Base-by-base conservation (phyloP, 1,140 invertebrate genomes). In the Ceratitis capitata region DNA sequence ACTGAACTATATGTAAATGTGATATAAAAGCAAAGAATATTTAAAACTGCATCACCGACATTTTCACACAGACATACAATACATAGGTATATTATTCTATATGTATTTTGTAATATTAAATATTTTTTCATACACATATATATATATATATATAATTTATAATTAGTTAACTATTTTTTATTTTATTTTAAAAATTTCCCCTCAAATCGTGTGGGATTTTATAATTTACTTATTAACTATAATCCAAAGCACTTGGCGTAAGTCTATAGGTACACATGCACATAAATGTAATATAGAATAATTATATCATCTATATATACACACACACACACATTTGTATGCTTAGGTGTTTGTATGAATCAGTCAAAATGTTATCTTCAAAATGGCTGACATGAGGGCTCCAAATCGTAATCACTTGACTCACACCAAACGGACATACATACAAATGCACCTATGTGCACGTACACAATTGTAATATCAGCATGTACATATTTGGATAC, bases 341-440 rank as follows among this genome's bases (percentile, higher is more conserved):
- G 39, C 39, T n/a, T 78, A 6, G 19, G 12, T 45, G 42, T 78
- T 35, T n/a, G 23, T 7, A 45, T 78, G 35, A 78, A 78, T 78
- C 69, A 78, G 35, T 78, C 69, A 23, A 45, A 45, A 45, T 78
- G 69, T 78, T 78, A 26, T 78, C 39, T 78, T 45, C 35, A 78
- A 78, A 78, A 78, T 78, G 69, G 69, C 69, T n/a, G 35, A 42
- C 69, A 39, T 42, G 35, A 45, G 69, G 7, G 69, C n/a, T 26
- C 35, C 32, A 78, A 42, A 45, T 9, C 4, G 39, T 45, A 45
- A 78, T 78, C 69, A 78, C 69, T 78, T 78, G 69, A 78, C 39
- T 78, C 69, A 78, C 12, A 39, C n/a, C 51, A 56, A 1, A 56
- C 51, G 23, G 16, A 1, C 49, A 53, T 53, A 53, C 49, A n/a